phyloP scores from a whole-genome alignment of 2,888 invertebrate species.

The Dolichopus griseipennis region DNA sequence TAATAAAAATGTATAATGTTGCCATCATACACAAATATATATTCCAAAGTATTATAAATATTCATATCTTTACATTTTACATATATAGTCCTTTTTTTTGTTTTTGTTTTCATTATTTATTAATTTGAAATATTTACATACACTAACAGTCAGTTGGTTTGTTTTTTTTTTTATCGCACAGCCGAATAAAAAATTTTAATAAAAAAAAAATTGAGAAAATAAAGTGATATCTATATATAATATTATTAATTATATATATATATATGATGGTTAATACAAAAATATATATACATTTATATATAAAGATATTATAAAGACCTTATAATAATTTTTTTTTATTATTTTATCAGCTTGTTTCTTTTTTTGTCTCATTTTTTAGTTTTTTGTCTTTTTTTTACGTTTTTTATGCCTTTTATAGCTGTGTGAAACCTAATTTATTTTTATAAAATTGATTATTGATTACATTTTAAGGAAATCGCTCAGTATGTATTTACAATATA shows the following conservation, averaged over 20 bases:
- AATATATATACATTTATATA: too few species aligned
- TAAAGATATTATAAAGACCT: not conserved
- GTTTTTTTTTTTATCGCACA: not conserved
- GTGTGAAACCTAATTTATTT: conserved; percentile 3
- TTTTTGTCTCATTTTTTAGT: not conserved
- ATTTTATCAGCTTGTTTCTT: not conserved
- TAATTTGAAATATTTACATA: not conserved
- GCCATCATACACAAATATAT: not conserved
- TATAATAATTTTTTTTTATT: not conserved
- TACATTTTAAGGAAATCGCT: conserved; percentile 3
- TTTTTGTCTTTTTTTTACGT: not conserved
- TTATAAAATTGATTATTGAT: not conserved
- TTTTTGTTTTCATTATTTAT: not conserved
- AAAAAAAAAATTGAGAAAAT: not conserved
- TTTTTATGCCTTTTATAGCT: not conserved
- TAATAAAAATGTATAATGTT: not conserved
- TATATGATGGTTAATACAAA: not conserved
- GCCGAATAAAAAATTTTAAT: not conserved
- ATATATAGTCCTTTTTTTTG: not conserved
- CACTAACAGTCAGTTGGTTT: not conserved
- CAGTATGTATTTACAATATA: not conserved
- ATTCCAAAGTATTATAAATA: not conserved
- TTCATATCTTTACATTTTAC: not conserved
- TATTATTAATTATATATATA: not conserved
- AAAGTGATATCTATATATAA: conserved; percentile 6